Base-by-base conservation (phyloP, 1,140 invertebrate species). In the Scaptodrosophila lebanonensis region DNA sequence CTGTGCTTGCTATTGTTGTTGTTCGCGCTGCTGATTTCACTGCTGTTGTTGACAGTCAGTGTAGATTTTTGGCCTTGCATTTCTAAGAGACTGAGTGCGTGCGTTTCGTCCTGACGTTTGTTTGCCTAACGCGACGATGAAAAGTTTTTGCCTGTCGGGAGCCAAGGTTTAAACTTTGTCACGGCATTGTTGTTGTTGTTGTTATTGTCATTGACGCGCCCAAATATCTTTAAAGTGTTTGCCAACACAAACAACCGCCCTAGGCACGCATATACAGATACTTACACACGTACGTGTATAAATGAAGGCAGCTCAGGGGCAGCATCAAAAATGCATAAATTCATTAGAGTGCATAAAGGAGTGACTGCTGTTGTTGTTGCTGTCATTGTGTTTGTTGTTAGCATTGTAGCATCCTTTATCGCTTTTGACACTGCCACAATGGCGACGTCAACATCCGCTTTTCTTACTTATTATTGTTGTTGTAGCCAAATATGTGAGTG, bases 391-490 rank as follows among this genome's bases (percentile, higher is more conserved):
- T 2, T 27, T 13, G 29, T 30, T 43, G 44, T 48, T 56, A n/a
- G n/a, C n/a, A 49, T 48, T 61, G 43, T 62, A n/a, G n/a, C n/a
- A 44, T 25, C 45, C 38, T 57, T 77, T 77, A 77, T 77, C 73
- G 73, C 73, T 68, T 68, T 73, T 68, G 72, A 73, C 73, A 79
- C 48, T 52, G 68, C 68, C 71, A 77, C 72, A 77, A 73, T 61
- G 68, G 49, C 60, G 73, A 79, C 68, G 72, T 57, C 72, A 77
- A 68, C 60, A 68, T 79, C 72, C 73, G 73, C 51, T n/a, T n/a
- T n/a, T n/a, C n/a, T n/a, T n/a, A n/a, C n/a, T n/a, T n/a, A n/a
- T n/a, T n/a, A n/a, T n/a, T n/a, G n/a, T 77, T 76, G 71, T 76
- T 71, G 73, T 77, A 48, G 65, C 35, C 13, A 54, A 35, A 36